Evolutionary conservation across 92 coral and sea anemone genomes (phyloP).

Genomic region (Siderastrea siderea): DNA sequence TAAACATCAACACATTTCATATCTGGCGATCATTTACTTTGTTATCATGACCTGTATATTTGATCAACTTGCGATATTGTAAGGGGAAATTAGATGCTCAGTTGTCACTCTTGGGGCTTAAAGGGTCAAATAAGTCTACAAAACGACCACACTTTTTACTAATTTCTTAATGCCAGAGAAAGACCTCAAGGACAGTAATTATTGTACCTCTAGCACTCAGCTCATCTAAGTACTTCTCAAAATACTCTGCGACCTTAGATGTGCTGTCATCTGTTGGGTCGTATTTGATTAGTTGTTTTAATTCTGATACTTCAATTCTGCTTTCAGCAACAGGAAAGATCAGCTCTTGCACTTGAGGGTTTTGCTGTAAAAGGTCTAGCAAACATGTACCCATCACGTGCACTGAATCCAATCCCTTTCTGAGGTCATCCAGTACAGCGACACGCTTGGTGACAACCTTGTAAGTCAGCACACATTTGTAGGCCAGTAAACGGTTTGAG

Average conservation of each 20-base stretch:
- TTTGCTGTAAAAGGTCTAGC: conserved; percentile 24
- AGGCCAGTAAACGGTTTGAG: not conserved
- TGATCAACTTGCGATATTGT: no score
- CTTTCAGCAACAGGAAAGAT: conserved; percentile 38
- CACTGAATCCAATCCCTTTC: not conserved
- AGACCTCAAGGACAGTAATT: conserved; percentile 3
- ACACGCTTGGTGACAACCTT: conserved; percentile 31
- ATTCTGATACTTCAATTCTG: not conserved
- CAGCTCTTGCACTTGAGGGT: conserved; percentile 13
- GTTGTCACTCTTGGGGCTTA: no score
- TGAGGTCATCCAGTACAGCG: conserved; percentile 38
- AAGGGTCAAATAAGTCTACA: not conserved
- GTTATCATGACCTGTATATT: no score
- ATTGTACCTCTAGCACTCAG: conserved; percentile 29
- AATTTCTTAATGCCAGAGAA: not conserved
- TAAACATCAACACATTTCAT: no score
- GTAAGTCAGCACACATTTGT: no score
- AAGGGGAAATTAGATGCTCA: no score
- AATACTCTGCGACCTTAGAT: not conserved
- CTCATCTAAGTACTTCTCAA: conserved; percentile 28
- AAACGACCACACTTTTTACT: not conserved
- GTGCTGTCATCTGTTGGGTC: conserved; percentile 12
- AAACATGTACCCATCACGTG: conserved; percentile 36
- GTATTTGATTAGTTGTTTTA: not conserved
- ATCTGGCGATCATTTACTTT: no score